Evolutionary conservation across 2,888 invertebrate species (phyloP).

Genomic region (Eupithecia insigniata): DNA sequence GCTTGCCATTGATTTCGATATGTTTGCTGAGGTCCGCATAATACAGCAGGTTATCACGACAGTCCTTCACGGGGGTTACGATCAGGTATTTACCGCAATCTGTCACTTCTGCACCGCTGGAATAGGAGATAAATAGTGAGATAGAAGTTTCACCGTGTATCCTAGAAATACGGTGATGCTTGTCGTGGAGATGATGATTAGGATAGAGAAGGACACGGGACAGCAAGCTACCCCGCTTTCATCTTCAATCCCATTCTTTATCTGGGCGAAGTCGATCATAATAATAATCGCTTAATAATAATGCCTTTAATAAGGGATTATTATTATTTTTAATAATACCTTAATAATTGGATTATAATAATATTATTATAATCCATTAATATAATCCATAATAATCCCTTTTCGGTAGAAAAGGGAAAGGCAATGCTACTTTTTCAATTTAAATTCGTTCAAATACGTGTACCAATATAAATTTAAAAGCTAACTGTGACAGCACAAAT

Average conservation of each 20-base stretch:
- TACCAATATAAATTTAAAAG: background rate
- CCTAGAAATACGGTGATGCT: background rate
- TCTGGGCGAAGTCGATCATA: background rate
- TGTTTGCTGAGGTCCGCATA: conserved; percentile 90
- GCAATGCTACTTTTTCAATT: background rate
- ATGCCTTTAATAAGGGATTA: no score
- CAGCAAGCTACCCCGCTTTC: background rate
- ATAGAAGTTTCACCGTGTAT: background rate
- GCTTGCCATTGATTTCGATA: conserved; percentile 85
- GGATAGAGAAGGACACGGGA: background rate
- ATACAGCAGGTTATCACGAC: conserved; percentile 95
- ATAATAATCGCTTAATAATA: no score
- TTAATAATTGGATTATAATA: no score
- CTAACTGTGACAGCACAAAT: background rate
- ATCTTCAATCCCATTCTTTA: background rate
- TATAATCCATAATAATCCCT: no score
- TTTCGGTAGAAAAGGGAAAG: background rate
- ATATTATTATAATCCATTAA: no score
- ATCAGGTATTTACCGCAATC: conserved; percentile 96
- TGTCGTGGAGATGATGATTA: background rate
- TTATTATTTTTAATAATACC: no score
- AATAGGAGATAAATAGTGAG: background rate
- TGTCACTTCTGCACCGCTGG: conserved; percentile 92
- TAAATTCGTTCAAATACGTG: background rate
- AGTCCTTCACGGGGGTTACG: conserved; percentile 92